Percentiles rank a stretch among this genome's conserved stretches.
Conservation (phyloP, 2,113 vertebrate species). For the Neolamprologus tretocephalus region DNA sequence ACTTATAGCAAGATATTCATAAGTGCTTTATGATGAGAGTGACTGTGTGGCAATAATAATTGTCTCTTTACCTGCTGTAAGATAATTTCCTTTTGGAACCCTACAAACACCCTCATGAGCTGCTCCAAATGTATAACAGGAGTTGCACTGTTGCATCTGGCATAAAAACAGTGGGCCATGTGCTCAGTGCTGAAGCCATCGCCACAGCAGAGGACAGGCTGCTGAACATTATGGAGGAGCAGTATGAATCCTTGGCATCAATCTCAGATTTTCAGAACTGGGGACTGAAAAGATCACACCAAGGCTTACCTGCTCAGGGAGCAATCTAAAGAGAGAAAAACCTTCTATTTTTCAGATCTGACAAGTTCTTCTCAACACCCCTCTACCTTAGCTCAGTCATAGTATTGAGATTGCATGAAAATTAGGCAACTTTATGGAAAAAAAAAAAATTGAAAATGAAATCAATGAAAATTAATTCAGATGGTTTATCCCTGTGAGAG, state of each 20-base stretch:
- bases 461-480: background rate
- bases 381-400: background rate
- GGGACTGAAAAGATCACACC: slow-evolving; percentile 20
- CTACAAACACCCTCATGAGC: background rate
- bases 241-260: slow-evolving; percentile 46
- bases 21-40: background rate
- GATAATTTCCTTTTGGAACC: slow-evolving; percentile 25
- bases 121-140: slow-evolving; percentile 18
- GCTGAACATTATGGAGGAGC: slow-evolving; percentile 48
- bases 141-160: slow-evolving; percentile 48
- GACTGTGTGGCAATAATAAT: background rate
- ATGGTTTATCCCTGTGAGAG: background rate
- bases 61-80: slow-evolving; percentile 18
- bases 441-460: background rate
- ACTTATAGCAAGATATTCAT: background rate
- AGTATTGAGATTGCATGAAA: background rate
- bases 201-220: slow-evolving; percentile 34
- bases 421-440: background rate
- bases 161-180: slow-evolving; percentile 44
- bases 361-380: background rate
- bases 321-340: background rate
- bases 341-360: background rate
- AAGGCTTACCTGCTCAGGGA: background rate
- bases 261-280: background rate
- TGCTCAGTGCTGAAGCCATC: slow-evolving; percentile 31